Base-by-base conservation (phyloP, 1,140 invertebrate species). In the Odontomachus brunneus region DNA sequence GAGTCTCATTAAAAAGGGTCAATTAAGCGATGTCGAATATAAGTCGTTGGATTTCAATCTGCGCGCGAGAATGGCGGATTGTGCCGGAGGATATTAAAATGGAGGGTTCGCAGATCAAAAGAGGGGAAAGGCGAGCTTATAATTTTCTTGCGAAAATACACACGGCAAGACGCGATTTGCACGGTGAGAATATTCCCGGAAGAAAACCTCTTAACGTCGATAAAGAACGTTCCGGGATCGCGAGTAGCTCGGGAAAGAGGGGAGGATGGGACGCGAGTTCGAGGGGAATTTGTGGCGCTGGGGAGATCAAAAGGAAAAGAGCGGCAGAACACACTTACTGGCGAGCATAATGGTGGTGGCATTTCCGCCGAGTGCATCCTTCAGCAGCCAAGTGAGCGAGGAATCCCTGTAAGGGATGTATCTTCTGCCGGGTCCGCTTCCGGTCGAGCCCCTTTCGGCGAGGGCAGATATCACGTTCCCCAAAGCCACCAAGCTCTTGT, bases 391-490 rank as follows among this genome's bases (percentile, higher is more conserved):
- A 19, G 97, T 97, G 9, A 97, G 94, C 7, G 96, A 95, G 19
- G 96, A 97, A 92, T 97, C 96, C 87, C 97, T 94, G 91, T 97
- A 97, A 38, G 96, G 96, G 33, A 97, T 96, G 90, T 96, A 97
- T 88, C 92, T 91, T 71, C 90, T 92, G 48, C 94, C 92, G 19
- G 91, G 84, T 44, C 93, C 91, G 81, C 88, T 91, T 81, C 93
- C 92, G 26, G 91, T 92, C 67, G 91, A 93, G 14, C 94, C 94
- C 94, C 89, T 88, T 93, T 94, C 94, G 96, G 96, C 97, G 85
- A 97, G 93, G 22, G 96, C 95, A 26, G 96, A 97, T 88, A 97
- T 97, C 44, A 97, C 97, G 93, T 97, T 97, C 84, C 97, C 96
- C 29, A 97, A 93, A 55, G 96, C 97, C 1, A 97, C 97, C 53